Evolutionary conservation across 2,113 vertebrate species (phyloP).

Genomic region (Sebastes fasciatus): DNA sequence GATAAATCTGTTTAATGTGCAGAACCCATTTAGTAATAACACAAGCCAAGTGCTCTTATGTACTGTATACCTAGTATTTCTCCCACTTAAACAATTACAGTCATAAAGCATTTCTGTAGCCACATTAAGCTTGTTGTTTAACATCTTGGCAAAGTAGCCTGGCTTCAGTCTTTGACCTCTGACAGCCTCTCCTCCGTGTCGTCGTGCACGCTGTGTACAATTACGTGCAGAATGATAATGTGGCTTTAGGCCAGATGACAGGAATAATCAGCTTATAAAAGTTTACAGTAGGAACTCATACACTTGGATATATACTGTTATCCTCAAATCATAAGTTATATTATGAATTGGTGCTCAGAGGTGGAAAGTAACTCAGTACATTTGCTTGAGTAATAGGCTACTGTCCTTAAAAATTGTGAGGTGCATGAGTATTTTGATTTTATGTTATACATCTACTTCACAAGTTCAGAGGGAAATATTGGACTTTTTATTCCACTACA

Average conservation of each 20-base stretch:
- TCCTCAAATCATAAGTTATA: not conserved
- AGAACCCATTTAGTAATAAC: slow-evolving; percentile 30
- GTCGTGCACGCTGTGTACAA: not conserved
- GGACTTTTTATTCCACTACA: not conserved
- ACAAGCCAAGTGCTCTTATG: not conserved
- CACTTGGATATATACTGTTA: not conserved
- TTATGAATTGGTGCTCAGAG: not conserved
- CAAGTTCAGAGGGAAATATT: not conserved
- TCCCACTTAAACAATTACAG: slow-evolving; percentile 36
- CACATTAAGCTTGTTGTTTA: slow-evolving; percentile 32
- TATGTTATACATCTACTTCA: not conserved
- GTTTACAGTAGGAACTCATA: not conserved
- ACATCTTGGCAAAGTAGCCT: slow-evolving; percentile 39
- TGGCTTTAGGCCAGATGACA: slow-evolving; percentile 46
- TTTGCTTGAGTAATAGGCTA: not conserved
- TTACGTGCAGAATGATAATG: slow-evolving; percentile 24
- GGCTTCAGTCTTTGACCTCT: slow-evolving; percentile 26
- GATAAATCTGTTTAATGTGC: slow-evolving; percentile 57
- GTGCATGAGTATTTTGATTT: not conserved
- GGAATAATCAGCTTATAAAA: slow-evolving; percentile 21
- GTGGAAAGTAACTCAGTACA: not conserved
- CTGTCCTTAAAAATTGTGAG: not conserved
- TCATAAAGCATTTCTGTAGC: slow-evolving; percentile 42
- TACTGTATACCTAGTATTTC: slow-evolving; percentile 25
- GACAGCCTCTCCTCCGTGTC: slow-evolving; percentile 7